Evolutionary conservation across 2,797 vertebrate genomes (phyloP).

Genomic region (Mus spretus): DNA sequence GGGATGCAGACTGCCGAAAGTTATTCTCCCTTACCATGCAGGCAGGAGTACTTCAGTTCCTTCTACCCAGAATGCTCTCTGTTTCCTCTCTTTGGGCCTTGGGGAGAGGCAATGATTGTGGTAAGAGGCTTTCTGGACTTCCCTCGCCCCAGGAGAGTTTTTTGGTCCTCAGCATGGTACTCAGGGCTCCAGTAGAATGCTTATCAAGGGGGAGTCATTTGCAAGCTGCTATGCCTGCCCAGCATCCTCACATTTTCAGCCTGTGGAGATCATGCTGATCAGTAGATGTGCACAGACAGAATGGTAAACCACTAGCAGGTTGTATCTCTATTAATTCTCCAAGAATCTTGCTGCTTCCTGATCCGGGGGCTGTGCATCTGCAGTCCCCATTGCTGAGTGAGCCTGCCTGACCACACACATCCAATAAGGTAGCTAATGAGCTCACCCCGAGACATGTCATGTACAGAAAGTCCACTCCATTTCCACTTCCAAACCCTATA

Average conservation of each 20-base stretch:
- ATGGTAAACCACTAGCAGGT: neutral
- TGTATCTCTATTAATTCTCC: neutral
- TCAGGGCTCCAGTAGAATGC: neutral
- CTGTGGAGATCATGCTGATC: neutral
- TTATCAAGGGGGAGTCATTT: neutral
- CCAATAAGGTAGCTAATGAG: neutral
- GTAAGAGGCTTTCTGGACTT: slow-evolving; percentile 1
- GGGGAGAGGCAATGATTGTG: neutral
- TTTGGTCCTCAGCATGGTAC: neutral
- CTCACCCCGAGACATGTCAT: neutral
- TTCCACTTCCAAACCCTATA: neutral
- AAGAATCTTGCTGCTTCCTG: neutral
- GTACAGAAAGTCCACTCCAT: neutral
- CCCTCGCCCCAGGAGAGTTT: neutral
- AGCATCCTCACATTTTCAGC: neutral
- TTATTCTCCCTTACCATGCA: neutral
- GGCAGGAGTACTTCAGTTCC: neutral
- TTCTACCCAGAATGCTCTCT: neutral
- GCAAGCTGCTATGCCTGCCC: neutral
- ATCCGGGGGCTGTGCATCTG: neutral
- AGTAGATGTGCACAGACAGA: slow-evolving; percentile 18
- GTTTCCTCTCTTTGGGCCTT: neutral
- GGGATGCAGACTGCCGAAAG: neutral
- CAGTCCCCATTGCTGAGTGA: neutral
- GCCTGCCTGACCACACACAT: neutral